Percentiles rank a stretch among this genome's conserved stretches.
Conservation (phyloP, 2,113 vertebrate species). For the Colinus virginianus region DNA sequence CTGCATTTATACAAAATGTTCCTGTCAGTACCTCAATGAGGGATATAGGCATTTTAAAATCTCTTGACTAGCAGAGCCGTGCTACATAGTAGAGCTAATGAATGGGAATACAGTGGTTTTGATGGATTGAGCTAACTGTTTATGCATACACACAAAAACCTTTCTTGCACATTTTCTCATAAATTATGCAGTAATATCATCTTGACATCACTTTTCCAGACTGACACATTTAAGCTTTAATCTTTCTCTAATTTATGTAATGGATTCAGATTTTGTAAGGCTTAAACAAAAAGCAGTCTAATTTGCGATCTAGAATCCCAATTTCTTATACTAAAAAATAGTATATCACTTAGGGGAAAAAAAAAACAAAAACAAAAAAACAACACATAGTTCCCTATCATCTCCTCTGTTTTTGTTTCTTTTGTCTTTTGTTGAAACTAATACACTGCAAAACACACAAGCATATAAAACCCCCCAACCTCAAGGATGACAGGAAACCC, state of each 20-base stretch:
- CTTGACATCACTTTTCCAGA: constrained; percentile 1
- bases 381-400: too few relatives aligned
- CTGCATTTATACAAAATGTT: background rate
- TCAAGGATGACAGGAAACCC: too few relatives aligned
- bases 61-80: background rate
- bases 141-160: constrained; percentile 14
- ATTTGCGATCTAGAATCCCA: background rate
- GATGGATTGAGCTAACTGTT: constrained; percentile 30
- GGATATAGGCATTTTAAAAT: background rate
- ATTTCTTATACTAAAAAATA: background rate
- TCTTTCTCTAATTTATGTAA: background rate
- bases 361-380: background rate
- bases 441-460: too few relatives aligned
- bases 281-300: background rate
- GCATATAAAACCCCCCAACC: too few relatives aligned
- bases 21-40: background rate
- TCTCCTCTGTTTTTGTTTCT: too few relatives aligned
- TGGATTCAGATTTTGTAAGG: background rate
- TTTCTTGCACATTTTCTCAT: background rate
- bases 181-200: constrained; percentile 37
- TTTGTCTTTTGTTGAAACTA: too few relatives aligned
- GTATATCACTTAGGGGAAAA: background rate
- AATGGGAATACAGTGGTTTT: constrained; percentile 33
- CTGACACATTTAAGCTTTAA: constrained; percentile 17
- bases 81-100: background rate